Evolutionary conservation across 2,113 vertebrate genomes (phyloP), one percentile per base, ranked within the genome.

Genomic region (Prunella himalayana): DNA sequence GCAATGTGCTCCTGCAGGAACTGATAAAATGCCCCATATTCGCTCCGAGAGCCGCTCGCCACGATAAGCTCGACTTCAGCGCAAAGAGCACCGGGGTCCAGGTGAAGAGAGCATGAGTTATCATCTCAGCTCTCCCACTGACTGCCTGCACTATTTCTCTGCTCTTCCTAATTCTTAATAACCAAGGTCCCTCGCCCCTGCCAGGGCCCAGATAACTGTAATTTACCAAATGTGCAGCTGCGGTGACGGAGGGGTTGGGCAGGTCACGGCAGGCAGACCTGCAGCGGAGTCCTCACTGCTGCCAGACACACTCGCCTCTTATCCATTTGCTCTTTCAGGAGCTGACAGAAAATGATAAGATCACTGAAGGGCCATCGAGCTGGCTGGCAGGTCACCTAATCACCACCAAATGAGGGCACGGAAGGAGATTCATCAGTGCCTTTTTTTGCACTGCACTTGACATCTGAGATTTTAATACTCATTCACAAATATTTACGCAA

Each of bases 161-260:
- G 57, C 54, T 91, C 82, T 72, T 82, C 81, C 22, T 70, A 90
- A 80, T 88, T 92, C 82, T 80, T 88, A 95, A 90, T 93, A 90
- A 80, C 39, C 70, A 35, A 57, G 73, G 73, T 85, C 41, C 50
- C 24, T 57, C 6, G 14, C 47, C 73, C 69, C 70, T 87, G 78
- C 44, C 89, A 92, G 78, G 42, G 59, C 75, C 76, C 31, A n/a
- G 72, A 75, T 63, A 71, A 84, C 61, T 66, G 57, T 72, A 64
- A 95, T 96, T 95, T 82, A 59, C 83, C 81, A 78, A 61, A 64
- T 13, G 70, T 42, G 64, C 4, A 69, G 76, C 72, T 61, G n/a
- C 1, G 2, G 63, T 45, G 94, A 53, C 0, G 2, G 69, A 81
- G 86, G 71, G 93, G 54, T 5, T 54, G 75, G 63, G 49, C 70